These are phyloP conservation scores for Seriola aureovittata DNA, from an alignment of 2,113 vertebrate genomes.

Conservation along the genomic window DNA sequence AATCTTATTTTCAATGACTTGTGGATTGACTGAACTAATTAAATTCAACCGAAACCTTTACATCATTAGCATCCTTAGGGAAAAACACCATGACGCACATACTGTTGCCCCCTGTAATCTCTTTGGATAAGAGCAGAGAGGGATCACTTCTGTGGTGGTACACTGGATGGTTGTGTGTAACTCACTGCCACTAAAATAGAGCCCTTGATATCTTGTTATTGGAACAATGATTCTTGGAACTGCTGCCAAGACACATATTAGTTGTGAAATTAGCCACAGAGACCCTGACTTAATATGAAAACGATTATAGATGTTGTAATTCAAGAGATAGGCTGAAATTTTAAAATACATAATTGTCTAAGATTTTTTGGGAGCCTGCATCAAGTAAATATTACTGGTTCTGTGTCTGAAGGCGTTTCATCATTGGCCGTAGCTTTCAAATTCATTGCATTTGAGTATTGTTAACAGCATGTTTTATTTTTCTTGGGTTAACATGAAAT, in stretches of 20 bases:
- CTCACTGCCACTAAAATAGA: background rate
- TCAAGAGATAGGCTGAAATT: background rate
- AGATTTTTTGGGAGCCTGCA: background rate
- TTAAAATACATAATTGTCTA: constrained; percentile 16
- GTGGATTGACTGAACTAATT: background rate
- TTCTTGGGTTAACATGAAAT: background rate
- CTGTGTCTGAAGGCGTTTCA: background rate
- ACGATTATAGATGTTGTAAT: background rate
- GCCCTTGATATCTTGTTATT: constrained; percentile 27
- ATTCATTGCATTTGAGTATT: background rate
- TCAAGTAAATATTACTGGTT: background rate
- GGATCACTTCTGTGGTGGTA: background rate
- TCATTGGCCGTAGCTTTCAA: background rate
- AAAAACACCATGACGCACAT: background rate
- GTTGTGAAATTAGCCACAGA: constrained; percentile 14
- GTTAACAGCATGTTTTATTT: background rate
- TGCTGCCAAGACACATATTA: constrained; percentile 32
- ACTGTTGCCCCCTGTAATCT: background rate
- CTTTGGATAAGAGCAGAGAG: background rate
- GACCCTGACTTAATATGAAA: constrained; percentile 26
- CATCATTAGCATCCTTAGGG: background rate
- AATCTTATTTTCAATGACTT: background rate
- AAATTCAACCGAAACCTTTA: constrained; percentile 1
- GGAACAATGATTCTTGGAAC: constrained; percentile 35
- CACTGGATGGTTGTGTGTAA: constrained; percentile 20